Evolutionary conservation across 2,797 vertebrate species (phyloP), one percentile per base, ranked within the genome.

Genomic region (Eupleurogrammus muticus): DNA sequence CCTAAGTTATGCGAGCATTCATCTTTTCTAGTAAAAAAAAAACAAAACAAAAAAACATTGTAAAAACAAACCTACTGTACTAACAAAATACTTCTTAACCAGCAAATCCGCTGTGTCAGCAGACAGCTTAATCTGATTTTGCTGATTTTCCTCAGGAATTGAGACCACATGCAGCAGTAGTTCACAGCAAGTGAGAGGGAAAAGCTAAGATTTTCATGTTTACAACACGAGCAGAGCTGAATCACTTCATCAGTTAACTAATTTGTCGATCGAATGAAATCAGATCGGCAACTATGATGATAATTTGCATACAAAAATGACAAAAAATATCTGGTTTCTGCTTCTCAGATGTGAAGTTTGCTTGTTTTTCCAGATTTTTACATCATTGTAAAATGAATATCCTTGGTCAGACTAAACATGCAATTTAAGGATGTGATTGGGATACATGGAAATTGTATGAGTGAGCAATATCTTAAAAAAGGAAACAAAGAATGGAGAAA

Each of bases 331-430:
- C 36, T n/a, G 20, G 5, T 13, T 40, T 35, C 61, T 14, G 13
- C 38, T 16, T 42, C 4, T 38, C 36, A 38, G 14, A 5, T 38
- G 12, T 38, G 36, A 38, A 14, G 36, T 38, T 14, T 38, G 36
- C 36, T 38, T 42, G 38, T 42, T 42, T 42, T 19, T 2, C 14
- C 46, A 21, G 46, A 17, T 63, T 63, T 63, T 63, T 19, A 62
- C 17, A 48, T 64, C 38, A 40, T 16, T 14, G 14, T 42, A 42
- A 42, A 42, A 13, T 5, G 16, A 42, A 42, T 38, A 38, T 38
- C 13, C 2, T 42, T 16, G 4, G 38, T 28, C 28, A 28, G 6
- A 28, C 28, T 28, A 28, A 28, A 28, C 28, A 28, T 28, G 28
- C 28, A 28, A 28, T 28, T 28, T 28, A 3, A 6, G 28, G 28